Percentiles rank a stretch among this genome's conserved stretches.
Conservation (phyloP, 1,140 invertebrate genomes). For the Hirudo medicinalis region DNA sequence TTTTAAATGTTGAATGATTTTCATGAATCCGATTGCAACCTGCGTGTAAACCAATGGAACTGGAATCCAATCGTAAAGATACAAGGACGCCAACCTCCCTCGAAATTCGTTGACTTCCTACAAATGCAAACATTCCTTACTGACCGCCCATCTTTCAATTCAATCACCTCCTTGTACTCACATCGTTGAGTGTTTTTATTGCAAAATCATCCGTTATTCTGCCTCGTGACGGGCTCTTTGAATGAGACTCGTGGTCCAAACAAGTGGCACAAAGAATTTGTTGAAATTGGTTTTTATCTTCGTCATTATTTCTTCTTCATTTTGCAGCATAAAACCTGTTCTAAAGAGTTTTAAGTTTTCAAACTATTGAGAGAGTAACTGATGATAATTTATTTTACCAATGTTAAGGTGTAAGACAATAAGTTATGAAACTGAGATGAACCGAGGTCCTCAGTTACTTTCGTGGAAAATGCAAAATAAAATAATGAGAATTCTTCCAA, state of each 20-base stretch:
- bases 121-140: constrained; percentile 1
- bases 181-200: constrained; percentile 75
- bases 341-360: too few relatives aligned
- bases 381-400: too few relatives aligned
- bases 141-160: too few relatives aligned
- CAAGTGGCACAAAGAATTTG: constrained; percentile 86
- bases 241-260: constrained; percentile 79
- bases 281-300: constrained; percentile 60
- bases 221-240: constrained; percentile 66
- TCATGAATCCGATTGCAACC: constrained; percentile 45
- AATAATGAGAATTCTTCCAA: too few relatives aligned
- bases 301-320: constrained; percentile 62
- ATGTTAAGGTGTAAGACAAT: too few relatives aligned
- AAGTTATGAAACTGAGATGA: too few relatives aligned
- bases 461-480: too few relatives aligned
- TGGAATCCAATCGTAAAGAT: constrained; percentile 87
- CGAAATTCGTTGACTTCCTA: constrained; percentile 64
- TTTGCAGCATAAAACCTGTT: constrained; percentile 65
- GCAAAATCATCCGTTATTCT: constrained; percentile 81
- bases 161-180: constrained; percentile 32
- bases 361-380: too few relatives aligned
- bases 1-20: background rate
- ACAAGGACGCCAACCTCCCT: constrained; percentile 59
- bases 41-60: constrained; percentile 95
- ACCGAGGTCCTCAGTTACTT: too few relatives aligned